These are phyloP conservation scores for Potorous gilbertii DNA, from an alignment of 2,797 vertebrate genomes.

Conservation along the genomic window DNA sequence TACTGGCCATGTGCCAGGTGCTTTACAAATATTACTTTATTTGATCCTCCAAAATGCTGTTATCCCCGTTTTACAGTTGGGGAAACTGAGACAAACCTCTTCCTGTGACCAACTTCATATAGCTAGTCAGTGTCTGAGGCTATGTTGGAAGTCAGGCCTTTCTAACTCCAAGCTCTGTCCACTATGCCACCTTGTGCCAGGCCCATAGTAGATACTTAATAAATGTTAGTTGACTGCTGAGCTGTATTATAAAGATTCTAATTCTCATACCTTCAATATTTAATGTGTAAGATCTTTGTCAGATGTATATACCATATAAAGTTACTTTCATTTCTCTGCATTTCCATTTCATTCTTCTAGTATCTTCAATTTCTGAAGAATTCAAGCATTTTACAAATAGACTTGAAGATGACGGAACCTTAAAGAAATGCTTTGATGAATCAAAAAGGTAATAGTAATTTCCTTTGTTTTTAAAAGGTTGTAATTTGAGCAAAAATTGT, in stretches of 20 bases:
- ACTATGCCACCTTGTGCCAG: background rate
- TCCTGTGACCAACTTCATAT: background rate
- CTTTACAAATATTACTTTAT: background rate
- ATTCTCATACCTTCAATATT: background rate
- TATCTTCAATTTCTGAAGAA: slow-evolving; percentile 76
- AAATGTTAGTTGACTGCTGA: background rate
- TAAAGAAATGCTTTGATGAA: slow-evolving; percentile 81
- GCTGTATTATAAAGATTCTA: background rate
- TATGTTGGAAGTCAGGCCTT: background rate
- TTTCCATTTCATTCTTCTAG: slow-evolving; percentile 69
- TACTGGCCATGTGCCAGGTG: background rate
- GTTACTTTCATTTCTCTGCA: slow-evolving; percentile 47
- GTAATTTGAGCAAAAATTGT: slow-evolving; percentile 38
- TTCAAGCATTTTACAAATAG: slow-evolving; percentile 75
- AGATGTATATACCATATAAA: slow-evolving; percentile 42
- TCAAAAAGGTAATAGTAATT: slow-evolving; percentile 69
- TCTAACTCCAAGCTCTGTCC: background rate
- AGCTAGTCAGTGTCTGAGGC: background rate
- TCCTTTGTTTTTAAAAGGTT: background rate
- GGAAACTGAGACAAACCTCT: background rate
- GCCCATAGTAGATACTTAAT: background rate
- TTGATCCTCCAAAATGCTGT: background rate
- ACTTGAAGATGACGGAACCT: slow-evolving; percentile 78
- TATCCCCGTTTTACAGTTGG: background rate
- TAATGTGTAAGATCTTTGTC: slow-evolving; percentile 22